Percentiles rank a stretch among this genome's conserved stretches.
Conservation (phyloP, 2,797 vertebrate genomes). For the Tragelaphus eurycerus region DNA sequence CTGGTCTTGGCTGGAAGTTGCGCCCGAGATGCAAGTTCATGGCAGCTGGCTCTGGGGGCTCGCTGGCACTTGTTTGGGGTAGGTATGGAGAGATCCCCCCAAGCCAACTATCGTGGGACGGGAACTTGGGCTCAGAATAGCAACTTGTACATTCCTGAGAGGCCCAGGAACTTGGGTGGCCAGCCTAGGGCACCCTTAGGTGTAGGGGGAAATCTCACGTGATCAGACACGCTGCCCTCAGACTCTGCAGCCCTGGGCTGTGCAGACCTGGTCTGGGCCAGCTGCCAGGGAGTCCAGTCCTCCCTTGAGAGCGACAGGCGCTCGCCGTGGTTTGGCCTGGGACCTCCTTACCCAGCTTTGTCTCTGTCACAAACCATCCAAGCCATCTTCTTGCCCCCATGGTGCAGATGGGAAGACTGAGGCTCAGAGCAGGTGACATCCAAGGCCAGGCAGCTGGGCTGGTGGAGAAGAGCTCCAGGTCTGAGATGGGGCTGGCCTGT, state of each 20-base stretch:
- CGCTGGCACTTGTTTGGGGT: accelerated
- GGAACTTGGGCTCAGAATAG: background rate
- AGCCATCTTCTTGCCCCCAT: background rate
- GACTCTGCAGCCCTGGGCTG: background rate
- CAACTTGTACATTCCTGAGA: background rate
- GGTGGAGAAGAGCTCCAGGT: background rate
- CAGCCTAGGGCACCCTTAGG: accelerated
- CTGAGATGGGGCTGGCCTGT: accelerated
- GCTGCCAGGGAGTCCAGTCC: background rate
- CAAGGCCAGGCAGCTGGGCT: background rate
- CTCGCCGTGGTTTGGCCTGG: accelerated
- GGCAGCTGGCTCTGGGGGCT: background rate
- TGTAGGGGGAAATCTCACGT: background rate
- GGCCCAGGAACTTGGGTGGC: background rate
- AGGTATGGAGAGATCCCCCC: background rate
- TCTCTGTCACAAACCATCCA: background rate
- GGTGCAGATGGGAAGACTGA: background rate
- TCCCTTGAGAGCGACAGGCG: background rate
- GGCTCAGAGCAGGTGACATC: background rate
- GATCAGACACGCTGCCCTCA: background rate
- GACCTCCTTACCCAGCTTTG: background rate
- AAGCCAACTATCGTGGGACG: background rate
- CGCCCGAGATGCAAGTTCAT: background rate
- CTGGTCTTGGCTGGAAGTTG: slow-evolving; percentile 37
- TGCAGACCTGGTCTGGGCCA: background rate